Conservation (phyloP, 2,113 vertebrate genomes). For the Machaerirhynchus nigripectus region DNA sequence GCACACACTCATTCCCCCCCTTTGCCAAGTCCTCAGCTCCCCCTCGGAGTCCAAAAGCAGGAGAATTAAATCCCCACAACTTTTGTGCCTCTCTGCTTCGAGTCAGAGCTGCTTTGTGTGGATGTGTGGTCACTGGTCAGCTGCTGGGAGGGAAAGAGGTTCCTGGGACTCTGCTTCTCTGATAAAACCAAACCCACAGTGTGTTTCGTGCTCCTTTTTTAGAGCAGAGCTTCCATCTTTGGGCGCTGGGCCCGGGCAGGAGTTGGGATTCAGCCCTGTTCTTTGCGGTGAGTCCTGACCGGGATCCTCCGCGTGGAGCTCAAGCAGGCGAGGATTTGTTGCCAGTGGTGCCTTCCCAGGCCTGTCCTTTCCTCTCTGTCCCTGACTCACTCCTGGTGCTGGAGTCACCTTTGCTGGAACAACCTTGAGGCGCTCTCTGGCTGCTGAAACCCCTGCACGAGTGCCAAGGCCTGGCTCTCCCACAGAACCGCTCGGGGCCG, state of each 20-base stretch:
- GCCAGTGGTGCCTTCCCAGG: neutral
- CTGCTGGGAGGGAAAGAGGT: neutral
- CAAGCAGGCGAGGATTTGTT: neutral
- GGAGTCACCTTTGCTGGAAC: neutral
- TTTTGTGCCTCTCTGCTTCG: rapidly evolving
- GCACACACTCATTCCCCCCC: neutral
- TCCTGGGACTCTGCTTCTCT: neutral
- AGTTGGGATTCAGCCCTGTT: neutral
- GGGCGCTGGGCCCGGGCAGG: neutral
- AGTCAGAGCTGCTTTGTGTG: rapidly evolving
- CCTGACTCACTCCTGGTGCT: neutral
- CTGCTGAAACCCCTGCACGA: neutral
- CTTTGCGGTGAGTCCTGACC: neutral
- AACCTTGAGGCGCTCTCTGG: neutral
- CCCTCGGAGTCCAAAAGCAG: neutral
- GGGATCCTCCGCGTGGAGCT: neutral
- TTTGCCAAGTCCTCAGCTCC: conserved; percentile 20
- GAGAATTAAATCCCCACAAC: neutral
- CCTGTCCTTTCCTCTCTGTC: neutral
- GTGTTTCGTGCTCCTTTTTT: neutral
- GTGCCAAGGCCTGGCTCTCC: neutral
- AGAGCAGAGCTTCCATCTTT: neutral
- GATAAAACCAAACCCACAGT: neutral
- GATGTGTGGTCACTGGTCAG: neutral
- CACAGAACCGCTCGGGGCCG: neutral